Evolutionary conservation across 2,113 vertebrate genomes (phyloP).

Genomic region (Hippopotamus amphibius): DNA sequence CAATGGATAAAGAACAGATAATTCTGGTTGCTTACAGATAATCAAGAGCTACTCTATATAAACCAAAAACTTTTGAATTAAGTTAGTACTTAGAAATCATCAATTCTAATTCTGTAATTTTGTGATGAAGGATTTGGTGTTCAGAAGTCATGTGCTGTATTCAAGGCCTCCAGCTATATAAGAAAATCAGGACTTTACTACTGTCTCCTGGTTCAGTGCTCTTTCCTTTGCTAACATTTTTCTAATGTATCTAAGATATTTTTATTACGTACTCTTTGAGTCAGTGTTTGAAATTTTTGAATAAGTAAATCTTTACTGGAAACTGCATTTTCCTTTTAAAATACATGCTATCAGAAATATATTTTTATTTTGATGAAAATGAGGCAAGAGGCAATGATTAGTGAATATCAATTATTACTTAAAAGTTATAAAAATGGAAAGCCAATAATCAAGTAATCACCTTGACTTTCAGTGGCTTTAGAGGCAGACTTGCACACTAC

Average conservation of each 20-base stretch:
- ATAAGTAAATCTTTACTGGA: not conserved
- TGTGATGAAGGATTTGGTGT: not conserved
- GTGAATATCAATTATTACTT: not conserved
- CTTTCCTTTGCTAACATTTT: not conserved
- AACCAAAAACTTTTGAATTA: not conserved
- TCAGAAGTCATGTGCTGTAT: not conserved
- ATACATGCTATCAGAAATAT: not conserved
- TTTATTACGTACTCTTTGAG: not conserved
- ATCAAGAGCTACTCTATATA: not conserved
- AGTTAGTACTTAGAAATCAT: not conserved
- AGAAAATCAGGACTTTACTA: not conserved
- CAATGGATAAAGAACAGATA: not conserved
- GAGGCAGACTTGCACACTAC: not conserved
- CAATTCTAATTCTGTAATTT: not conserved
- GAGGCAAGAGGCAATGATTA: not conserved
- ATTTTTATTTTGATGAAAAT: conserved; percentile 20
- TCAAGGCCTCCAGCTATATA: not conserved
- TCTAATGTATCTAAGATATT: not conserved
- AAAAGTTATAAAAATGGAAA: not conserved
- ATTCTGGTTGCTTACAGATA: not conserved
- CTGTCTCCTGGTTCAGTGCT: not conserved
- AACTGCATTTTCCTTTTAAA: not conserved
- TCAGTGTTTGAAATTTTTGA: not conserved
- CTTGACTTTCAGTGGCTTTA: not conserved
- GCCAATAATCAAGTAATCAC: not conserved